Conservation (phyloP, 2,113 vertebrate genomes). For the Petaurus breviceps region DNA sequence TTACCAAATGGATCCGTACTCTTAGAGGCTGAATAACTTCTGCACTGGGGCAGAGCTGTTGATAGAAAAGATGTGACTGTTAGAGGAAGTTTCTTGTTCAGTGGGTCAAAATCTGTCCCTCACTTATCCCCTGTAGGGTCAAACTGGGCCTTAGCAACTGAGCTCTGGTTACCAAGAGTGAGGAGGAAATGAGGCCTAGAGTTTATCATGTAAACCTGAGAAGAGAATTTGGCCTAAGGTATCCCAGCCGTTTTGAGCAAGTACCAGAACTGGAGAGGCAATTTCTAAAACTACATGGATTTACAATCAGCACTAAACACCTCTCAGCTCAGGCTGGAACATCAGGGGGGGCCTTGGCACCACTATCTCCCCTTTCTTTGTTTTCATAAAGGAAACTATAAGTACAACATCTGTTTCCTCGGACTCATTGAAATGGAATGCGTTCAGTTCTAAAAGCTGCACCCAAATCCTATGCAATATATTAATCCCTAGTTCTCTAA, state of each 20-base stretch:
- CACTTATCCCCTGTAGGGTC: slow-evolving; percentile 24
- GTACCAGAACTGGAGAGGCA: background rate
- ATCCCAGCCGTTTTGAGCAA: background rate
- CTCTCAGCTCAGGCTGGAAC: background rate
- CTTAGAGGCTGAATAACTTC: slow-evolving; percentile 7
- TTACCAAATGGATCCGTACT: slow-evolving; percentile 58
- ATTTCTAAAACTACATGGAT: background rate
- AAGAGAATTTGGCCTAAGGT: background rate
- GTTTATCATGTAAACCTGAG: background rate
- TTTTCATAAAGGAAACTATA: background rate
- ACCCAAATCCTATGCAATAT: background rate
- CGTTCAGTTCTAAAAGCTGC: background rate
- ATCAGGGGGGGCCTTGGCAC: background rate
- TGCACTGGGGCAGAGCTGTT: slow-evolving; percentile 36
- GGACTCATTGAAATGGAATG: background rate
- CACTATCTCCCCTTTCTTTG: background rate
- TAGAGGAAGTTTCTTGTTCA: background rate
- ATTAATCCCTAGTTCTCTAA: background rate
- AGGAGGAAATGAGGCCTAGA: background rate
- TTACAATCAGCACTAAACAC: background rate
- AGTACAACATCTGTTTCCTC: background rate
- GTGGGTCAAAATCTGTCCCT: background rate
- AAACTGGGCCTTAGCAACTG: slow-evolving; percentile 28
- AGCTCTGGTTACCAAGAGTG: background rate
- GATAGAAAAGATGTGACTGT: slow-evolving; percentile 38